Conservation (phyloP, 2,113 vertebrate genomes). For the Varanus salvator region DNA sequence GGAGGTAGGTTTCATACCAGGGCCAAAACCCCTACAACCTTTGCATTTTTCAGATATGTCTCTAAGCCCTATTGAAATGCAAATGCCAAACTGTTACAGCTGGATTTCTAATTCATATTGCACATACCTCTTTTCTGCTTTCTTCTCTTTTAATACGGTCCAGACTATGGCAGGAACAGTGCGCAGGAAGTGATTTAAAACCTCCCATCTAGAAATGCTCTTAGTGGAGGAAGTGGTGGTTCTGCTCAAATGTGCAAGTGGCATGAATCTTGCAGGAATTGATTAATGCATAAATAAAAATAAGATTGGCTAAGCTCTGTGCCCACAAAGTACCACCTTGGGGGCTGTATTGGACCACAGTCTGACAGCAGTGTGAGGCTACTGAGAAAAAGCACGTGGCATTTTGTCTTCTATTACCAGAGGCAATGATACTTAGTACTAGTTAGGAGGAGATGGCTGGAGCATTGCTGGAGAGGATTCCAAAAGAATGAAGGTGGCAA, state of each 20-base stretch:
- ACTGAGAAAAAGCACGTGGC: neutral
- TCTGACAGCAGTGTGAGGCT: neutral
- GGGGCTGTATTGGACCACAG: neutral
- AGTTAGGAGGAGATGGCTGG: neutral
- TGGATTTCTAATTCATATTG: neutral
- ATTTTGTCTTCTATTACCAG: neutral
- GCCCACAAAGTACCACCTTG: neutral
- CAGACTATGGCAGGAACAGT: neutral
- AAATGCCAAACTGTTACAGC: neutral
- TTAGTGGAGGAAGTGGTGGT: neutral
- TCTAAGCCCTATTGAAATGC: neutral
- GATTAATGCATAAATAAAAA: neutral
- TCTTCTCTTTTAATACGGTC: neutral
- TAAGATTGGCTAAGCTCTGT: constrained; percentile 4
- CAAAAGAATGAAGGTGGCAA: neutral
- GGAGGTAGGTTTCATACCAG: neutral
- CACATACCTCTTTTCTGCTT: neutral
- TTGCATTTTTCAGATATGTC: neutral
- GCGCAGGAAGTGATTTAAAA: neutral
- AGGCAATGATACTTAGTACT: neutral
- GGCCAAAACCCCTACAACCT: neutral
- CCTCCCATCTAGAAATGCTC: neutral
- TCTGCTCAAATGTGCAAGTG: neutral
- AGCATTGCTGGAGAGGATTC: neutral
- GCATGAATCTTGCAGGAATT: neutral